Base-by-base conservation (phyloP, 2,797 vertebrate species). In the Ctenopoma multispine region DNA sequence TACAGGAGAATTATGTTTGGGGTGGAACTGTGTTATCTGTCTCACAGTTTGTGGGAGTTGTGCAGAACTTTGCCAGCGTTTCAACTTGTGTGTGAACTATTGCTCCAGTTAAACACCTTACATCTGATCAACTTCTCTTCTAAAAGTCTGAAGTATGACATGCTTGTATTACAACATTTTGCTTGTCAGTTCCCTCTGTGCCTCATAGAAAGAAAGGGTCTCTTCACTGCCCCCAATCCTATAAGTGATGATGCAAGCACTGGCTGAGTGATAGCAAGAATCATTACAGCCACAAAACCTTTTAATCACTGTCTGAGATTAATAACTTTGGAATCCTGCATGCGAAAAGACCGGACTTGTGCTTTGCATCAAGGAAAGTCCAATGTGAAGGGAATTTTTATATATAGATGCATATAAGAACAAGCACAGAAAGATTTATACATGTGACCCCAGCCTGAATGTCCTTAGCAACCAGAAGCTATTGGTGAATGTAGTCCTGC, bases 241-340 rank as follows among this genome's bases (percentile, higher is more conserved):
- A 13, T 54, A 71, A 62, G 18, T 14, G 64, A 64, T 84, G 84
- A 87, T 84, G 79, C 79, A 84, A 86, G 70, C 29, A 10, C 29
- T 69, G 67, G 62, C 79, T 50, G 53, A 82, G 40, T 21, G 34
- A 66, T 55, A 47, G 79, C 63, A 88, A 88, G 79, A 79, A 79
- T 82, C 50, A 75, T 86, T 82, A 74, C 58, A 72, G 77, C 69
- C 72, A 80, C 56, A 56, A 54, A 40, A 64, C 59, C 59, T 79
- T 40, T 69, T 72, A 77, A 80, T 82, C 68, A 75, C 54, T 69
- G 21, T 14, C 36, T 44, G 21, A 74, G 63, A 77, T 65, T 61
- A 55, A 63, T 63, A 64, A 41, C 41, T 55, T 17, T 9, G 38
- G 44, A 43, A 72, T 17, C 75, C 21, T 23, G 29, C 63, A 51